A percentile compares a stretch with the other conserved stretches of the same genome.
Evolutionary conservation across 2,113 vertebrate genomes (phyloP).

Genomic region (Speoplatyrhinus poulsoni): DNA sequence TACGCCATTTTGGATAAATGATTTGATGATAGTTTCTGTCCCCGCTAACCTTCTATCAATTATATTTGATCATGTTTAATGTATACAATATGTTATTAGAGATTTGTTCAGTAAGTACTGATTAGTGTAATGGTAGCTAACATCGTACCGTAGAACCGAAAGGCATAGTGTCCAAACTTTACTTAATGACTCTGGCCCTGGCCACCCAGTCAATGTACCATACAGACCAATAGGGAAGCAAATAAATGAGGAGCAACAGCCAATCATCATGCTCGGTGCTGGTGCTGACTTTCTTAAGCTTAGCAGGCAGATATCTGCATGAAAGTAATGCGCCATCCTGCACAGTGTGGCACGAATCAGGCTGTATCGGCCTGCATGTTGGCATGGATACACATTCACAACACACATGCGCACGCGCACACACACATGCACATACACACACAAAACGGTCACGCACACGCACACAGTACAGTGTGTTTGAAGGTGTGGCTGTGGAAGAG

Average conservation of each 20-base stretch:
- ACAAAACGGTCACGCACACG: not conserved
- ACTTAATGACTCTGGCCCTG: not conserved
- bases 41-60: too few relatives aligned
- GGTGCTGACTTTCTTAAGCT: slow-evolving; percentile 67
- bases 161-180: not conserved
- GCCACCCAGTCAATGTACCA: slow-evolving; percentile 19
- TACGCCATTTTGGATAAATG: too few relatives aligned
- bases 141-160: not conserved
- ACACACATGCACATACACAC: not conserved
- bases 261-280: slow-evolving; percentile 71
- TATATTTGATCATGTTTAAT: too few relatives aligned
- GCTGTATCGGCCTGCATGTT: not conserved
- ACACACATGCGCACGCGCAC: not conserved
- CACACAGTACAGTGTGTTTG: not conserved
- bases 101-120: too few relatives aligned
- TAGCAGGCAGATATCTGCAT: slow-evolving; percentile 62
- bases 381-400: not conserved
- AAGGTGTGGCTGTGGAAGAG: slow-evolving; percentile 24
- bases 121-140: not conserved
- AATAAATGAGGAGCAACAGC: slow-evolving; percentile 47
- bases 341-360: slow-evolving; percentile 3
- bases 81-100: too few relatives aligned
- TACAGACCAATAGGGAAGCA: slow-evolving; percentile 38
- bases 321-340: not conserved
- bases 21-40: too few relatives aligned